Percentiles rank a stretch among this genome's conserved stretches.
Evolutionary conservation across 2,888 invertebrate species (phyloP).

Genomic region (Lepeophtheirus nordmannii): DNA sequence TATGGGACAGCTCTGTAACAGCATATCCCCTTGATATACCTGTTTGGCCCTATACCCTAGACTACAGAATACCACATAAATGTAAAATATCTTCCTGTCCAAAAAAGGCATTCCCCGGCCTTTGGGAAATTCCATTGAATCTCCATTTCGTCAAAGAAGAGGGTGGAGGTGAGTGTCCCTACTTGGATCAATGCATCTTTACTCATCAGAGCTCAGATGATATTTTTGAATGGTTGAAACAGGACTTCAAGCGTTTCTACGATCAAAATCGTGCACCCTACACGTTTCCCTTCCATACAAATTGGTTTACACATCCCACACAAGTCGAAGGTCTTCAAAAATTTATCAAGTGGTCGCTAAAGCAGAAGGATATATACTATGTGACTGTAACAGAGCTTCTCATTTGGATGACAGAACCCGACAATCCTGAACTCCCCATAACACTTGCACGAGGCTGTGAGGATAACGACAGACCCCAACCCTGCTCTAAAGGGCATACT

Average conservation of each 20-base stretch:
- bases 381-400: slow-evolving; percentile 73
- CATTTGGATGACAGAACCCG: slow-evolving; percentile 78
- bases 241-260: slow-evolving; percentile 69
- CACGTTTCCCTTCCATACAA: slow-evolving; percentile 90
- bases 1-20: slow-evolving; percentile 80
- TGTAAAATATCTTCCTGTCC: slow-evolving; percentile 86
- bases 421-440: slow-evolving; percentile 64
- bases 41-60: slow-evolving; percentile 85
- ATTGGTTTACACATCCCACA: slow-evolving; percentile 63
- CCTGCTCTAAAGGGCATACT: slow-evolving; percentile 63
- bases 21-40: slow-evolving; percentile 62
- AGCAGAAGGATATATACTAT: slow-evolving; percentile 69
- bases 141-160: slow-evolving; percentile 61
- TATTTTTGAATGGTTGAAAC: slow-evolving; percentile 63
- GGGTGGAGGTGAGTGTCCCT: slow-evolving; percentile 85
- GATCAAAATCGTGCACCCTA: slow-evolving; percentile 49
- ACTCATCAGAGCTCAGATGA: slow-evolving; percentile 56
- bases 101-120: slow-evolving; percentile 49
- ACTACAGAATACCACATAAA: slow-evolving; percentile 80
- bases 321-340: slow-evolving; percentile 64
- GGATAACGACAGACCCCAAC: slow-evolving; percentile 46
- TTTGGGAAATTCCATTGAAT: slow-evolving; percentile 85
- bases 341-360: slow-evolving; percentile 63
- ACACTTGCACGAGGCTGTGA: slow-evolving; percentile 32
- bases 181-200: slow-evolving; percentile 76